Conservation (phyloP, 1,140 invertebrate species). For the Heliconius eleuchia region DNA sequence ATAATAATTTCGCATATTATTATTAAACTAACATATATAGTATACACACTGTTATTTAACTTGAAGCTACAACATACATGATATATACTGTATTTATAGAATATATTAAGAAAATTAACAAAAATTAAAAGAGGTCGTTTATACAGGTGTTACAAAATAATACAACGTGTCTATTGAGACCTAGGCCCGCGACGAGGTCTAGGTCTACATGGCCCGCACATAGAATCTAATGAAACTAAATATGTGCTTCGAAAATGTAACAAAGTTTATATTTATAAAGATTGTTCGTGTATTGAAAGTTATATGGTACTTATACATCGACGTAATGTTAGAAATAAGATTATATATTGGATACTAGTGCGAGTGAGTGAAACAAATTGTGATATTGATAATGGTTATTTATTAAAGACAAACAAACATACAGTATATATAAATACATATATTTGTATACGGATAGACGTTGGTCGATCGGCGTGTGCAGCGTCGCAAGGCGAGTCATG, state of each 20-base stretch:
- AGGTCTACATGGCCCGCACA: neutral
- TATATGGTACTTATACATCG: neutral
- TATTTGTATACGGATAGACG: neutral
- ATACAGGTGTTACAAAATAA: neutral
- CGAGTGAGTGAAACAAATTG: neutral
- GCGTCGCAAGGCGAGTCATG: neutral
- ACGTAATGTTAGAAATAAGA: conserved; percentile 1
- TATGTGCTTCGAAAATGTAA: neutral
- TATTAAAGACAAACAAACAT: neutral
- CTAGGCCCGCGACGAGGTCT: no score
- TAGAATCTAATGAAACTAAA: neutral
- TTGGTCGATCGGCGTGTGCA: neutral
- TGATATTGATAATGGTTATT: conserved; percentile 1
- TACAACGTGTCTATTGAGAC: no score
- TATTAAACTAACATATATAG: neutral
- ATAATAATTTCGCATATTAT: neutral
- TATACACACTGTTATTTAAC: neutral
- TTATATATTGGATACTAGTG: neutral
- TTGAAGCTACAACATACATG: neutral
- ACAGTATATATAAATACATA: neutral
- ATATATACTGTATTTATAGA: neutral
- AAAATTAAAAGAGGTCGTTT: neutral
- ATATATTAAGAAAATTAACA: neutral
- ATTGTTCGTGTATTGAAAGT: conserved; percentile 3
- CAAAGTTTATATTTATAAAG: neutral